These are phyloP conservation scores for Argentina silus DNA, from an alignment of 2,797 vertebrate genomes.

Conservation along the genomic window DNA sequence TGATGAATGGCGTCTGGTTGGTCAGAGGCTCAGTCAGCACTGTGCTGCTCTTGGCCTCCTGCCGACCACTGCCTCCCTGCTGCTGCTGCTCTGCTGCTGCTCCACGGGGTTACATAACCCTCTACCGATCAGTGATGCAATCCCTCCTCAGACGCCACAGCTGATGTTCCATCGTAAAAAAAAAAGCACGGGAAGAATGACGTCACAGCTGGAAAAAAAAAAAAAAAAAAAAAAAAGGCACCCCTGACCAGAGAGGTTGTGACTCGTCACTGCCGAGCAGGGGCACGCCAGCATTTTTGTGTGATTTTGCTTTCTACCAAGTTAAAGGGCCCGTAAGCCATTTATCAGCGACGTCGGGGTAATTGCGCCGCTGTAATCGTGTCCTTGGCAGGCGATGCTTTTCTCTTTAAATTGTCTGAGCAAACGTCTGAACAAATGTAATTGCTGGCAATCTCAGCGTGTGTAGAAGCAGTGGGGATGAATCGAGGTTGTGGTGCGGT, in stretches of 20 bases:
- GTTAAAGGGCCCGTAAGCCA: constrained; percentile 49
- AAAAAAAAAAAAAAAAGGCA: constrained; percentile 37
- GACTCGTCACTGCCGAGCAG: constrained; percentile 14
- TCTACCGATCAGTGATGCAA: constrained; percentile 63
- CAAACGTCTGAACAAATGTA: constrained; percentile 64
- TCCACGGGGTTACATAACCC: constrained; percentile 51
- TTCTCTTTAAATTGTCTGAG: constrained; percentile 54
- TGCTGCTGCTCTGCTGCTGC: constrained; percentile 22
- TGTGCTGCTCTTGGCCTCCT: constrained; percentile 33
- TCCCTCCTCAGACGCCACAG: constrained; percentile 46
- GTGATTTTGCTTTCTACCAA: constrained; percentile 38
- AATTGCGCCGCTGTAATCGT: constrained; percentile 59
- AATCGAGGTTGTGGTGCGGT: constrained; percentile 11
- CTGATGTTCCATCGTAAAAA: constrained; percentile 71
- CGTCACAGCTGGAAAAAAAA: constrained; percentile 36
- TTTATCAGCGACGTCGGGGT: constrained; percentile 59
- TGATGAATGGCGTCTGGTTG: constrained; percentile 65
- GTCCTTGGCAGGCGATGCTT: constrained; percentile 57
- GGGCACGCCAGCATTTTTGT: constrained; percentile 36
- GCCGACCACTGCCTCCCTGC: constrained; percentile 7
- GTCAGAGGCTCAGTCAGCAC: constrained; percentile 46
- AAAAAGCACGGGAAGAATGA: constrained; percentile 55
- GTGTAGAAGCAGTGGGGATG: constrained; percentile 25
- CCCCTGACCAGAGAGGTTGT: constrained; percentile 48
- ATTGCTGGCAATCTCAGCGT: constrained; percentile 53